These are phyloP conservation scores for Thera britannica DNA, from an alignment of 2,888 invertebrate genomes.

Conservation along the genomic window DNA sequence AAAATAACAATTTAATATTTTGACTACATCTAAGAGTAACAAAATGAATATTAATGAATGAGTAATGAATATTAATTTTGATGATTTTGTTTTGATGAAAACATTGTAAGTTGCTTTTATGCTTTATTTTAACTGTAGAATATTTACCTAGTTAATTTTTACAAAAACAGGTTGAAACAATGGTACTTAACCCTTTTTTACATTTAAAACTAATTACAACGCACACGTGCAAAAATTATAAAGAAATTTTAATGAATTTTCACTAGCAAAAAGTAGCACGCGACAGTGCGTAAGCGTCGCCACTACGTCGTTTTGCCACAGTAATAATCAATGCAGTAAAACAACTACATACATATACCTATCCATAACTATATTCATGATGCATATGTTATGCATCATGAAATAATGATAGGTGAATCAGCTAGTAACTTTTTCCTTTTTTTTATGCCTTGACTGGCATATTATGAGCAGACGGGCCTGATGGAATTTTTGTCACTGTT, in stretches of 20 bases:
- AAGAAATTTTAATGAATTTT: slow-evolving; percentile 38
- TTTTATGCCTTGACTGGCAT: no score
- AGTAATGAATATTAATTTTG: background rate
- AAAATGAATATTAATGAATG: no score
- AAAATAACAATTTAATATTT: no score
- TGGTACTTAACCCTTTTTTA: slow-evolving; percentile 7
- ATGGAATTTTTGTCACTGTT: no score
- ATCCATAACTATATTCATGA: no score
- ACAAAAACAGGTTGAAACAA: slow-evolving; percentile 19
- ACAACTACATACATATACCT: background rate
- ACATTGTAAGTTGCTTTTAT: background rate
- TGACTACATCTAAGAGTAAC: no score
- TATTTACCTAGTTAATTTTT: slow-evolving; percentile 9
- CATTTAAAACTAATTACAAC: slow-evolving; percentile 21
- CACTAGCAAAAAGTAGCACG: slow-evolving; percentile 37
- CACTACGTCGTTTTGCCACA: slow-evolving; percentile 27
- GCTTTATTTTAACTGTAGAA: background rate
- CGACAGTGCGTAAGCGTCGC: slow-evolving; percentile 40
- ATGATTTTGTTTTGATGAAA: background rate
- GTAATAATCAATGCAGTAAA: slow-evolving; percentile 12
- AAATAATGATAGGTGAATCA: no score
- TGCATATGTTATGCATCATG: no score
- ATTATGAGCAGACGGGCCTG: no score
- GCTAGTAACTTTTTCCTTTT: no score
- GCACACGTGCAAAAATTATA: slow-evolving; percentile 29